Conservation (phyloP, 2,797 vertebrate species). For the Clarias pachynema region DNA sequence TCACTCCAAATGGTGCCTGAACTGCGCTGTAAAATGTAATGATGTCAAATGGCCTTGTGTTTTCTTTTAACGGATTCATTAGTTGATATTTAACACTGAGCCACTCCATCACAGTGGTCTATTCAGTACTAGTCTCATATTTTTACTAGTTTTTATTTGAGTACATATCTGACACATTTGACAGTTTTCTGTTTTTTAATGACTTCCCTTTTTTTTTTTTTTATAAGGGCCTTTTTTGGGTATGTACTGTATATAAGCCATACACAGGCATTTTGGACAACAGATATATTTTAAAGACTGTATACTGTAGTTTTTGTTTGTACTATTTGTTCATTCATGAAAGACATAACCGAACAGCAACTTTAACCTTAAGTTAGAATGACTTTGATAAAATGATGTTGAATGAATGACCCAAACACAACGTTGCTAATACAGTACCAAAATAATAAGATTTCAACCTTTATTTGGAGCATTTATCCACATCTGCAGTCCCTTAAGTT, state of each 20-base stretch:
- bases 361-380: no score
- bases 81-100: constrained; percentile 69
- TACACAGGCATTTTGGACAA: not conserved
- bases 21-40: constrained; percentile 74
- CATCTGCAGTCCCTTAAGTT: no score
- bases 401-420: no score
- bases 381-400: no score
- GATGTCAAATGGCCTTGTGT: constrained; percentile 68
- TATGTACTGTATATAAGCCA: not conserved
- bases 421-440: no score
- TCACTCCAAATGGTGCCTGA: constrained; percentile 65
- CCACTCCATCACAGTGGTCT: constrained; percentile 58
- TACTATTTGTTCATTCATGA: not conserved
- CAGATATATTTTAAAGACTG: not conserved
- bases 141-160: not conserved
- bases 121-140: constrained; percentile 20
- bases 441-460: no score
- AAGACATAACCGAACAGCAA: not conserved
- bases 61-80: constrained; percentile 68
- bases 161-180: not conserved
- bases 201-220: not conserved
- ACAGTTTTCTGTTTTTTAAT: not conserved
- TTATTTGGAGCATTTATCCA: no score
- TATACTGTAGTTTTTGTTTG: no score
- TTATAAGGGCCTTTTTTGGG: not conserved